Conservation (phyloP, 2,797 vertebrate genomes). For the Melanotaenia nigrans region DNA sequence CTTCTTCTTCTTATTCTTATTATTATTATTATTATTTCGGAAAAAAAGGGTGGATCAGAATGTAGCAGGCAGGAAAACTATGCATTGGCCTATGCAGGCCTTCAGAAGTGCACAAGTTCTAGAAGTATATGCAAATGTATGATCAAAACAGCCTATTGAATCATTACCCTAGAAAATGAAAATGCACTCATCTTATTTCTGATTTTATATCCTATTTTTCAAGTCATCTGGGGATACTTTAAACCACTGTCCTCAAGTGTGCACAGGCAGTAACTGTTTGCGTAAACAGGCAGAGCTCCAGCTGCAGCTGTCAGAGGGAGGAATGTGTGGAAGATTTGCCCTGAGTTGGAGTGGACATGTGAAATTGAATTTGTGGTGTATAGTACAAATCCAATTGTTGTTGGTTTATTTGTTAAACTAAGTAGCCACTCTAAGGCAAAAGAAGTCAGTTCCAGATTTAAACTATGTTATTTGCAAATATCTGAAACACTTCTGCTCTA, state of each 20-base stretch:
- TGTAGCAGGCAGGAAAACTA: not conserved
- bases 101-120: no score
- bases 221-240: not conserved
- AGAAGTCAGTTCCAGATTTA: not conserved
- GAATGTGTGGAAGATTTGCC: slow-evolving; percentile 19
- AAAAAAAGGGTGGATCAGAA: no score
- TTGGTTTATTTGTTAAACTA: not conserved
- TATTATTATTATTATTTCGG: no score
- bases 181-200: not conserved
- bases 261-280: not conserved
- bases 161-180: not conserved
- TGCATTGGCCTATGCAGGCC: no score
- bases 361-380: not conserved
- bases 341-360: not conserved
- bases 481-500: not conserved
- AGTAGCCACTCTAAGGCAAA: not conserved
- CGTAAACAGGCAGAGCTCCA: slow-evolving; percentile 13
- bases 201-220: not conserved
- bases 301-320: not conserved
- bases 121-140: no score
- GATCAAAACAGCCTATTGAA: no score
- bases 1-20: no score
- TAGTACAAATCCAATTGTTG: not conserved
- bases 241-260: not conserved
- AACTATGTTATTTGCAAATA: not conserved